Evolutionary conservation across 2,797 vertebrate genomes (phyloP).

Genomic region (Myotis daubentonii): DNA sequence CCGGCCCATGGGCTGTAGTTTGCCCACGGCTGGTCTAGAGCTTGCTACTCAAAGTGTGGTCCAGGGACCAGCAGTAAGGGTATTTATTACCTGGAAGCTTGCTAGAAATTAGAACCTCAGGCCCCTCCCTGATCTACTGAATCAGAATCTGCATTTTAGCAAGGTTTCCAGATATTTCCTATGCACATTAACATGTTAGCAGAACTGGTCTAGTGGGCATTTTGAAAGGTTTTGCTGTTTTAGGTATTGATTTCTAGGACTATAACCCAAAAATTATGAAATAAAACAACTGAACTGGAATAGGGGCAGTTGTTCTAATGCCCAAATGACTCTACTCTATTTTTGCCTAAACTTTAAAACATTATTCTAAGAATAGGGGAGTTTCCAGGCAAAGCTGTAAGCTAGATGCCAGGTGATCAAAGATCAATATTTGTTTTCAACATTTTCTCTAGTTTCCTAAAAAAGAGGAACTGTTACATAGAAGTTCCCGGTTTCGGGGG

Average conservation of each 20-base stretch:
- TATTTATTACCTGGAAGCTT: not conserved
- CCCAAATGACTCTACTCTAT: not conserved
- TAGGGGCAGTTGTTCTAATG: not conserved
- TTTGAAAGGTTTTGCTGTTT: not conserved
- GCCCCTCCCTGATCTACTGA: not conserved
- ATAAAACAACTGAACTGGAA: conserved; percentile 9
- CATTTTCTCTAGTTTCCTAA: not conserved
- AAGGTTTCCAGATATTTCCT: not conserved
- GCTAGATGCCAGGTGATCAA: not conserved
- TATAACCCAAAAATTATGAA: not conserved
- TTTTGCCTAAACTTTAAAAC: conserved; percentile 35
- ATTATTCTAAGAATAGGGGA: not conserved
- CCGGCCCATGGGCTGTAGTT: too few relatives aligned
- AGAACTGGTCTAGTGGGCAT: not conserved
- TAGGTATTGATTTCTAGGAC: not conserved
- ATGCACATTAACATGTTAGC: not conserved
- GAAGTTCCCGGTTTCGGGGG: not conserved
- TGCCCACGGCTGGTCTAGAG: not conserved
- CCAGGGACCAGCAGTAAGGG: not conserved
- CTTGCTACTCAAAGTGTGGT: not conserved
- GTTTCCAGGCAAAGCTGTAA: not conserved
- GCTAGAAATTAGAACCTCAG: not conserved
- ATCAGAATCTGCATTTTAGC: not conserved
- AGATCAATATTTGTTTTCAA: not conserved
- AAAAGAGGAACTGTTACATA: not conserved